Conservation (phyloP, 2,113 vertebrate genomes). For the Sinosuthora webbiana region DNA sequence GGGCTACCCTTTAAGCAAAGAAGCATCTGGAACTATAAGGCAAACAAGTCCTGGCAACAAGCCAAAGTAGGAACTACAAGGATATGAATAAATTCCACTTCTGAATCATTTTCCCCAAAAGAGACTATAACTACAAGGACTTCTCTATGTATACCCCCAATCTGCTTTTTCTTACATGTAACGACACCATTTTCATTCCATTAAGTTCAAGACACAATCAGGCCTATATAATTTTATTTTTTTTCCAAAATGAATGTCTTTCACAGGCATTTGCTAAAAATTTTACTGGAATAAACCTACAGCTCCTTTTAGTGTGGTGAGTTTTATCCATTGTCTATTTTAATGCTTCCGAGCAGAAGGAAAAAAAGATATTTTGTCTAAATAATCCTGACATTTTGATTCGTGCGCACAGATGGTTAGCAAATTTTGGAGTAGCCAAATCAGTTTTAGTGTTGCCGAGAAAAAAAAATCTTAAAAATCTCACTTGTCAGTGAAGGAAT, state of each 20-base stretch:
- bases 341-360: conserved; percentile 20
- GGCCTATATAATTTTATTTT: not conserved
- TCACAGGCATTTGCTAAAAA: not conserved
- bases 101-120: not conserved
- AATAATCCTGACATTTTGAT: conserved; percentile 34
- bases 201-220: not conserved
- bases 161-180: not conserved
- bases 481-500: conserved; percentile 26
- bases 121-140: not conserved
- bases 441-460: conserved; percentile 32
- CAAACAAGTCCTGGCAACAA: conserved; percentile 34
- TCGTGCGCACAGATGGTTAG: conserved; percentile 40
- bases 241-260: not conserved
- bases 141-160: not conserved
- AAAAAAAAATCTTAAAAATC: conserved; percentile 40
- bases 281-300: not conserved
- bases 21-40: conserved; percentile 32
- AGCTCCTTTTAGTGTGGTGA: not conserved
- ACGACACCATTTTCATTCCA: not conserved
- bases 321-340: conserved; percentile 29
- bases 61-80: conserved; percentile 19
- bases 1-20: conserved; percentile 32
- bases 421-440: conserved; percentile 41
- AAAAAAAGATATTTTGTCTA: conserved; percentile 33
- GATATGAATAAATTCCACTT: conserved; percentile 13